Percentiles rank a stretch among this genome's conserved stretches.
phyloP scores from a whole-genome alignment of 2,888 invertebrate genomes.

The Caenorhabditis panamensis region DNA sequence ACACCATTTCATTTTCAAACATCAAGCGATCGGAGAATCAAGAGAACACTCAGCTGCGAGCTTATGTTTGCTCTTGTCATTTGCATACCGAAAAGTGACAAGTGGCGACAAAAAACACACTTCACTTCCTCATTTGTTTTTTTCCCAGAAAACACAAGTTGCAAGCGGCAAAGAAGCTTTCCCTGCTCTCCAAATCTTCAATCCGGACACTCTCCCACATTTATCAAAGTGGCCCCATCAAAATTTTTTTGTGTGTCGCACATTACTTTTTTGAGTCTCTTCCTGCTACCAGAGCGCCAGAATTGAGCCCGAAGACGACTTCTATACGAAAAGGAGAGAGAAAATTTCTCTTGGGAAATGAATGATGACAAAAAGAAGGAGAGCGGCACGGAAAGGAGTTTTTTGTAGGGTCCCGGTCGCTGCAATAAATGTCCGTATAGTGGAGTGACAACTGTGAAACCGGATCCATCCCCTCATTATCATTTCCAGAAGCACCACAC shows the following conservation, averaged over 20 bases:
- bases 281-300: neutral
- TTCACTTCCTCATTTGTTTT: conserved; percentile 14
- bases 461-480: conserved; percentile 3
- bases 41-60: neutral
- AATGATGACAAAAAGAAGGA: conserved; percentile 31
- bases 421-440: conserved; percentile 4
- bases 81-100: conserved; percentile 6
- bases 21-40: no score
- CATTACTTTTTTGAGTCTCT: conserved; percentile 48
- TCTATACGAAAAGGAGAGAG: conserved; percentile 30
- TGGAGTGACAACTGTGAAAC: neutral
- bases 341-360: conserved; percentile 45
- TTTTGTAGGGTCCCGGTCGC: conserved; percentile 7
- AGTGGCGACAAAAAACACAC: conserved; percentile 16
- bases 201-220: conserved; percentile 36
- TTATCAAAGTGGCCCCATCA: conserved; percentile 60
- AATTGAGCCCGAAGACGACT: conserved; percentile 1
- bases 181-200: conserved; percentile 5
- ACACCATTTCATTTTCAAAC: no score
- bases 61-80: neutral
- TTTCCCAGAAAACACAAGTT: conserved; percentile 10
- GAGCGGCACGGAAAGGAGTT: neutral
- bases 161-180: conserved; percentile 7
- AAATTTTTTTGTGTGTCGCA: conserved; percentile 46
- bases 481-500: neutral